phyloP scores from a whole-genome alignment of 2,797 vertebrate species.

The Pseudopleuronectes americanus region DNA sequence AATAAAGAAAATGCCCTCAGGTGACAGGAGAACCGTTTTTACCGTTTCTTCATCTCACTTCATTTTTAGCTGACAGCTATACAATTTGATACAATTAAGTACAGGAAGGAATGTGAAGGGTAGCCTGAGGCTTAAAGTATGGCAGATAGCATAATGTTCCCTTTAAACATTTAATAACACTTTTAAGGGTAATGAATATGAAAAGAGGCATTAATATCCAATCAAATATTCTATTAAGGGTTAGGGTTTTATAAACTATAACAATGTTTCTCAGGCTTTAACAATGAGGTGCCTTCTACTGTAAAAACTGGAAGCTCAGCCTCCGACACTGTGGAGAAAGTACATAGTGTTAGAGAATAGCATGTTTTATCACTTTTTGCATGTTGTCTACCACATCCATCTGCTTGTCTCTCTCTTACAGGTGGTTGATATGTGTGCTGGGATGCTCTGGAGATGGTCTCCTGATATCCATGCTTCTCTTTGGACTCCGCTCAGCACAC shows the following conservation, averaged over 20 bases:
- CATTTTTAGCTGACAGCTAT: slow-evolving; percentile 28
- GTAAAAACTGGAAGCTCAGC: background rate
- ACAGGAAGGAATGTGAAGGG: slow-evolving; percentile 29
- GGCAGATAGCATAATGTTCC: background rate
- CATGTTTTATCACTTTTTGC: no score
- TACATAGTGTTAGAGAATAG: background rate
- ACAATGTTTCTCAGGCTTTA: background rate
- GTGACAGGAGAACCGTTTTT: slow-evolving; percentile 15
- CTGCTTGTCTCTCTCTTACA: no score
- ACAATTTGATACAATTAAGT: slow-evolving; percentile 7
- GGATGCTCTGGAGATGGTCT: no score
- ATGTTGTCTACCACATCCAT: no score
- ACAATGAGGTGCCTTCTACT: background rate
- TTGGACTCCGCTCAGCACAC: no score
- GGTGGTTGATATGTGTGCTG: no score
- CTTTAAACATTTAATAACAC: background rate
- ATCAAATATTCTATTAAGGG: background rate
- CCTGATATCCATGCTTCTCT: no score
- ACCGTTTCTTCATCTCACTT: slow-evolving; percentile 2
- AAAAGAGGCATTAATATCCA: background rate
- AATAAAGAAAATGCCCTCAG: slow-evolving; percentile 1
- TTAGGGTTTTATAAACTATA: background rate
- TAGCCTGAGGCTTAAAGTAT: slow-evolving; percentile 1
- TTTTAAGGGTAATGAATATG: background rate
- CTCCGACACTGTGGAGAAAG: background rate